Percentiles rank a stretch among this genome's conserved stretches.
These are phyloP conservation scores for Frankliniella intonsa DNA, from an alignment of 2,888 invertebrate genomes.

Conservation along the genomic window DNA sequence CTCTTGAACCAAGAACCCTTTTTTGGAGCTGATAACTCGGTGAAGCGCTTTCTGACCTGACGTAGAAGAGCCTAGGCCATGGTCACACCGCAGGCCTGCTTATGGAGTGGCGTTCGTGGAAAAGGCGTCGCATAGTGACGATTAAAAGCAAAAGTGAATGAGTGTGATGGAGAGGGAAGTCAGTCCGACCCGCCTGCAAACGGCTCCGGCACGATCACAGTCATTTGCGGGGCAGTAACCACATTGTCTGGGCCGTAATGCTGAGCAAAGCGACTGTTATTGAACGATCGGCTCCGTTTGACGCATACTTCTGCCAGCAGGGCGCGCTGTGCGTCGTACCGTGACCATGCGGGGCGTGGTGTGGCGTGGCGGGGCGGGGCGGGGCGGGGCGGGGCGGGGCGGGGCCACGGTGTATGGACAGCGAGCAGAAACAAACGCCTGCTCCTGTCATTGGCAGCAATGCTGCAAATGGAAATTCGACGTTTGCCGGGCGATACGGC, in stretches of 20 bases:
- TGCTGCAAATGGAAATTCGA: constrained; percentile 14
- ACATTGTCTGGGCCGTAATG: constrained; percentile 13
- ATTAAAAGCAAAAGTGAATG: no score
- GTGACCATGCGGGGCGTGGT: not conserved
- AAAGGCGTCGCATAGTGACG: not conserved
- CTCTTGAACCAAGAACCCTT: no score
- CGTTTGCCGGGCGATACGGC: not conserved
- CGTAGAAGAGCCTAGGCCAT: no score
- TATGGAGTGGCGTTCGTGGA: not conserved
- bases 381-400: not conserved
- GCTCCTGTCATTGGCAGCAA: not conserved
- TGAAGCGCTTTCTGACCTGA: no score
- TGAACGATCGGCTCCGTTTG: not conserved
- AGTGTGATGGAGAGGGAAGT: not conserved
- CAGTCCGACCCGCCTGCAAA: not conserved
- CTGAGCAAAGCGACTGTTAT: no score
- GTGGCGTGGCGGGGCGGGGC: not conserved
- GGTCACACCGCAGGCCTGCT: no score
- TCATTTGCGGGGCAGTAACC: constrained; percentile 16
- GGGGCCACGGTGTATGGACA: not conserved
- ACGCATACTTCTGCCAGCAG: not conserved
- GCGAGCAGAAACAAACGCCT: not conserved
- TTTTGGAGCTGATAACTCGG: no score
- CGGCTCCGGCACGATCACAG: constrained; percentile 3
- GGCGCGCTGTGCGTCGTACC: not conserved